Evolutionary conservation across 2,888 invertebrate genomes (phyloP).

Genomic region (Biston betularia): DNA sequence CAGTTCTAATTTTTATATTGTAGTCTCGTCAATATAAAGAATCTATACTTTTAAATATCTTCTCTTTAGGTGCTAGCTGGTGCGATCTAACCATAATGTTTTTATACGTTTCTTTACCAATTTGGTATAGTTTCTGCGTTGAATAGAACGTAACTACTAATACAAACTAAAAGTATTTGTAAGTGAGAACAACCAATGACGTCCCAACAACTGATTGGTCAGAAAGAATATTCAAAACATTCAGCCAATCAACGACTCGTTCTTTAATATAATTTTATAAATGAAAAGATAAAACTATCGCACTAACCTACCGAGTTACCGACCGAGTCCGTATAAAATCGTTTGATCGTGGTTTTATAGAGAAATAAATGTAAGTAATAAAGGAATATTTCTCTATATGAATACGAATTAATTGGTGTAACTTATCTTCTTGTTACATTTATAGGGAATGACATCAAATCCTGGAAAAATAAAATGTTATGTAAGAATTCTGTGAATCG

Average conservation of each 20-base stretch:
- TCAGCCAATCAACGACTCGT: constrained; percentile 12
- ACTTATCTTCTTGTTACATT: background rate
- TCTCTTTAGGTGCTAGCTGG: too few relatives aligned
- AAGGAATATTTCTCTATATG: background rate
- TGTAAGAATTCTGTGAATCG: constrained; percentile 54
- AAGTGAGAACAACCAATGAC: constrained; percentile 18
- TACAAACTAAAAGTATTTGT: background rate
- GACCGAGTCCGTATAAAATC: constrained; percentile 12
- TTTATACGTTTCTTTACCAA: background rate
- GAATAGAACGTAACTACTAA: constrained; percentile 1
- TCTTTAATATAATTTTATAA: background rate
- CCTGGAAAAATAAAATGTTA: constrained; percentile 47
- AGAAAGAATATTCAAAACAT: fast-evolving
- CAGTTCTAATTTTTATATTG: too few relatives aligned
- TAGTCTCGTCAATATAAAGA: too few relatives aligned
- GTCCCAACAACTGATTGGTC: constrained; percentile 34
- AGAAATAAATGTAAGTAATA: constrained; percentile 37
- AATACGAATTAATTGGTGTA: background rate
- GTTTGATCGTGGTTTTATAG: constrained; percentile 27
- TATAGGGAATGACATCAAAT: background rate
- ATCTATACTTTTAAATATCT: too few relatives aligned
- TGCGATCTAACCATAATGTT: too few relatives aligned
- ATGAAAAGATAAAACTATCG: constrained; percentile 24
- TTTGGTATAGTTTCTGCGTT: constrained; percentile 2
- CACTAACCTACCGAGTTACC: constrained; percentile 21